phyloP scores from a whole-genome alignment of 2,113 vertebrate species.

The Nanorana parkeri region DNA sequence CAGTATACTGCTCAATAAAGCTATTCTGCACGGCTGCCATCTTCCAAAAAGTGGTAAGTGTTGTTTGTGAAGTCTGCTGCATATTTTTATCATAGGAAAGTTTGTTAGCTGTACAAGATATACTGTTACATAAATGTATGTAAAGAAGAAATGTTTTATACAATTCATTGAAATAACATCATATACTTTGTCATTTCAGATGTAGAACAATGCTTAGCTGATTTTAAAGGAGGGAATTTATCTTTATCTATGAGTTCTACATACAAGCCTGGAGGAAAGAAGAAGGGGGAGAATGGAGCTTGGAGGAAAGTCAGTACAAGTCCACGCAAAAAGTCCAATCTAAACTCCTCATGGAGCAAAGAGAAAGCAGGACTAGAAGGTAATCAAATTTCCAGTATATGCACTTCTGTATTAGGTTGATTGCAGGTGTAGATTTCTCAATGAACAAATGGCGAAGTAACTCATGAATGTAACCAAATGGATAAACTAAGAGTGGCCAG shows the following conservation, averaged over 20 bases:
- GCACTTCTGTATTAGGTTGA: no score
- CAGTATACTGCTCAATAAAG: conserved; percentile 94
- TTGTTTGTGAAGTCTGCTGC: neutral
- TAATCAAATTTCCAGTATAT: neutral
- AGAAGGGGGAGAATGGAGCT: conserved; percentile 77
- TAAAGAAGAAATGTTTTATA: no score
- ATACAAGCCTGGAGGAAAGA: conserved; percentile 76
- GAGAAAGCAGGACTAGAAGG: conserved; percentile 61
- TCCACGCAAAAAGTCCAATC: conserved; percentile 84
- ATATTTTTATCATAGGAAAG: no score
- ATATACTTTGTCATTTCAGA: conserved; percentile 73
- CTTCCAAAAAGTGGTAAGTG: conserved; percentile 84
- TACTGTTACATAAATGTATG: no score
- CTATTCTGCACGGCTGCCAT: conserved; percentile 87
- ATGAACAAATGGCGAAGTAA: no score
- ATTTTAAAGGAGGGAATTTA: conserved; percentile 87
- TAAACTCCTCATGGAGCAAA: conserved; percentile 74
- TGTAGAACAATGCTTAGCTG: conserved; percentile 81
- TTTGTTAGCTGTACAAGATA: no score
- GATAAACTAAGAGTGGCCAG: no score
- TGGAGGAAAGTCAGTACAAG: conserved; percentile 93
- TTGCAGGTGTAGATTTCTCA: no score
- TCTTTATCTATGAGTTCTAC: conserved; percentile 81
- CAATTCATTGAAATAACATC: neutral
- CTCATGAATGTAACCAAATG: no score